Evolutionary conservation across 64 coral and sea anemone species (phyloP), one percentile per base, ranked within the genome.

Genomic region (Dendronephthya gigantea): DNA sequence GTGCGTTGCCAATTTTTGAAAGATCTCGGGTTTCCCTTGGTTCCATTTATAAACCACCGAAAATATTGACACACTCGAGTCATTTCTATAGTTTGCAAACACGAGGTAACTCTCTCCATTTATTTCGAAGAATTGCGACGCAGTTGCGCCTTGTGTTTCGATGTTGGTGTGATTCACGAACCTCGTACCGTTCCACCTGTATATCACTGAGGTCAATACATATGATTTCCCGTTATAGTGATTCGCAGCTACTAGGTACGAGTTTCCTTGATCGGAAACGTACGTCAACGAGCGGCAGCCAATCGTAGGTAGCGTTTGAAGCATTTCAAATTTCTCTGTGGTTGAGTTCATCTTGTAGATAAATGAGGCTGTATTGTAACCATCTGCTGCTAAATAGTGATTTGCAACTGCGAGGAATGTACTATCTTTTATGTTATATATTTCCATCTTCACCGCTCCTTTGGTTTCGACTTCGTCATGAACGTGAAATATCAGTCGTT

Each of bases 41-140:
- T 31, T 75, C 69, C 69, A 75, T 75, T 75, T 75, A 37, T 75
- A 75, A 37, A 75, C 69, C 30, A 75, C n/a, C 35, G 69, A 75
- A 37, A 37, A 75, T 34, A 75, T 37, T 4, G 69, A 75, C 6
- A 75, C 69, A 16, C 29, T 75, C 13, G 69, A 33, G 2, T 75
- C 34, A 75, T 75, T 75, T 13, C 69, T 14, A 75, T 75, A 75
- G 69, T 75, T 75, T 75, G 69, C 69, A 37, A 75, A 75, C 23
- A 29, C 28, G 12, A 75, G 35, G 30, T 34, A 75, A 37, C 35
- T 37, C 25, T 75, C 69, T 27, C 69, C 69, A 16, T 75, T 37
- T 23, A 75, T 16, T 13, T 2, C 4, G 69, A 75, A 75, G 34
- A 75, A 75, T 30, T 75, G 69, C 28, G 69, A 19, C 30, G 69